These are phyloP conservation scores for Myzus persicae DNA, from an alignment of 1,140 invertebrate species.

Conservation along the genomic window DNA sequence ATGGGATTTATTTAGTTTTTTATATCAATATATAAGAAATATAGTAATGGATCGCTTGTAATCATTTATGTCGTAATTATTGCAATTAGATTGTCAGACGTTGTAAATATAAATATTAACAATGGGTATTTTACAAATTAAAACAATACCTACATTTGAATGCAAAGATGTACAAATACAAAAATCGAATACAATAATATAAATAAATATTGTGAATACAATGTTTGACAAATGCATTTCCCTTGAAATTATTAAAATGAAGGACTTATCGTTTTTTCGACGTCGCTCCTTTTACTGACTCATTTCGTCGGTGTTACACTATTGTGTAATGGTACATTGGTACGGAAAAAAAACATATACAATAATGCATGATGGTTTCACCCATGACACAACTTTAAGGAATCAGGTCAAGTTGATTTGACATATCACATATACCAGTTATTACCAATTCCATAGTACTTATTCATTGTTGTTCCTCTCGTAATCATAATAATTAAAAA, in stretches of 20 bases:
- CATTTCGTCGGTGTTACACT: neutral
- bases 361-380: conserved; percentile 20
- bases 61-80: neutral
- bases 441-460: neutral
- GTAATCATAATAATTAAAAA: conserved; percentile 30
- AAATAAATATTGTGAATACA: neutral
- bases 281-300: neutral
- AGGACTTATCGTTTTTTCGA: neutral
- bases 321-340: conserved; percentile 4
- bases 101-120: neutral
- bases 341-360: conserved; percentile 3
- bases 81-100: neutral
- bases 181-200: neutral
- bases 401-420: conserved; percentile 47
- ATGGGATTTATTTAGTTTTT: neutral
- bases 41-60: neutral
- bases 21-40: neutral
- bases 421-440: neutral
- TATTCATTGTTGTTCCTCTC: neutral
- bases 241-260: conserved; percentile 13
- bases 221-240: neutral
- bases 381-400: conserved; percentile 42
- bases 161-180: neutral
- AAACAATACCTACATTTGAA: neutral
- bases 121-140: neutral